phyloP scores from a whole-genome alignment of 2,888 invertebrate genomes.

The Ochlodes sylvanus region DNA sequence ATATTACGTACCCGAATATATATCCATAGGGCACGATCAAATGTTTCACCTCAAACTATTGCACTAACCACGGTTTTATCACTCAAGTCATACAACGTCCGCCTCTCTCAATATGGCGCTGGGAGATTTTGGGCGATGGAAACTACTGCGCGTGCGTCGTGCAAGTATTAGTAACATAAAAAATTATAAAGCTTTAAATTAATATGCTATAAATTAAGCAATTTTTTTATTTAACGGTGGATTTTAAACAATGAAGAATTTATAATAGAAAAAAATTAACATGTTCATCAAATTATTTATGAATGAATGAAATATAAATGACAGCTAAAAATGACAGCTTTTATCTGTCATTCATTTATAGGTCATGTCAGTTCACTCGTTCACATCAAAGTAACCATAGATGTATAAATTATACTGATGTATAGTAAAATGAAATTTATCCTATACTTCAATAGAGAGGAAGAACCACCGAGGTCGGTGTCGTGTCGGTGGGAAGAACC shows the following conservation, averaged over 20 bases:
- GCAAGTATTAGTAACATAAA: conserved; percentile 74
- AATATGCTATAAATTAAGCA: conserved; percentile 15
- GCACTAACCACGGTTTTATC: conserved; percentile 83
- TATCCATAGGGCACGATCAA: conserved; percentile 85
- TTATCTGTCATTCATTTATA: conserved; percentile 58
- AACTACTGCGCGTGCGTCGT: conserved; percentile 84
- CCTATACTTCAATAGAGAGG: no score
- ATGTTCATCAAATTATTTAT: conserved; percentile 65
- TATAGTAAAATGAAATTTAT: not conserved
- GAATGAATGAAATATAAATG: conserved; percentile 58
- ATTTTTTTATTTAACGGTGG: conserved; percentile 11
- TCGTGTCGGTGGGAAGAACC: no score
- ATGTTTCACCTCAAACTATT: conserved; percentile 83
- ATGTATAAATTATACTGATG: not conserved
- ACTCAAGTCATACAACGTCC: conserved; percentile 88
- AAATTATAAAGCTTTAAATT: conserved; percentile 43
- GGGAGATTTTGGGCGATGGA: conserved; percentile 85
- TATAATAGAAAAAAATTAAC: conserved; percentile 68
- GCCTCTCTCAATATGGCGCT: conserved; percentile 91
- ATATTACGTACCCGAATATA: conserved; percentile 84
- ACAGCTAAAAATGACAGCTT: conserved; percentile 39
- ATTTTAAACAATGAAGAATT: conserved; percentile 43
- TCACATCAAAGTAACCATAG: not conserved
- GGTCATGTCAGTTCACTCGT: conserved; percentile 4
- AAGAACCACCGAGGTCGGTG: no score